These are phyloP conservation scores for Theretra japonica DNA, from an alignment of 2,888 invertebrate species.

Conservation along the genomic window DNA sequence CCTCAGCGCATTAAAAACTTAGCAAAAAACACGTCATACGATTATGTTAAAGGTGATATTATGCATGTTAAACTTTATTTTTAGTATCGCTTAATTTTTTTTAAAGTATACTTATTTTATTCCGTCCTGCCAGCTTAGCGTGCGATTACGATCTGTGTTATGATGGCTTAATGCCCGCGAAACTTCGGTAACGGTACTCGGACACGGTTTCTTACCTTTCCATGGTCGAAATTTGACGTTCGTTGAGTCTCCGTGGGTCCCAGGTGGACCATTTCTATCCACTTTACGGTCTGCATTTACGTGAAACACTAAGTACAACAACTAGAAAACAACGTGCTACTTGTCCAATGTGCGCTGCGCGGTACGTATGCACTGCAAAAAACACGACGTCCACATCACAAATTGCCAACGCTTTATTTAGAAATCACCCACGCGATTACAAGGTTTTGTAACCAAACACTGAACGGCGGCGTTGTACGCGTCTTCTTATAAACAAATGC, in stretches of 20 bases:
- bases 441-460: slow-evolving; percentile 70
- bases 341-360: slow-evolving; percentile 41
- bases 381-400: slow-evolving; percentile 64
- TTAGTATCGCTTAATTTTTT: no score
- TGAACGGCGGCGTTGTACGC: slow-evolving; percentile 58
- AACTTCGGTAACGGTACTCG: slow-evolving; percentile 50
- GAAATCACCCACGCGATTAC: slow-evolving; percentile 74
- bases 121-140: not conserved
- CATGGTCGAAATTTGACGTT: slow-evolving; percentile 69
- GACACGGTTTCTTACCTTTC: slow-evolving; percentile 67
- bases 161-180: not conserved
- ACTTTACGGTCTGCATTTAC: slow-evolving; percentile 78
- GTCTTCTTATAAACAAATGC: slow-evolving; percentile 73
- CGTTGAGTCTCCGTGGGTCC: slow-evolving; percentile 64
- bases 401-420: slow-evolving; percentile 67
- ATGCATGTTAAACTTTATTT: not conserved
- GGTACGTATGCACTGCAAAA: slow-evolving; percentile 55
- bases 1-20: slow-evolving; percentile 15
- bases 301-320: slow-evolving; percentile 46
- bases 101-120: not conserved
- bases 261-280: slow-evolving; percentile 80
- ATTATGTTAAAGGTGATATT: not conserved
- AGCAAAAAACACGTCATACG: not conserved
- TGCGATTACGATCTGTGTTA: not conserved
- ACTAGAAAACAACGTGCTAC: slow-evolving; percentile 34